A percentile compares a stretch with the other conserved stretches of the same genome.
Conservation (phyloP, 2,797 vertebrate genomes). For the Loriculus beryllinus region DNA sequence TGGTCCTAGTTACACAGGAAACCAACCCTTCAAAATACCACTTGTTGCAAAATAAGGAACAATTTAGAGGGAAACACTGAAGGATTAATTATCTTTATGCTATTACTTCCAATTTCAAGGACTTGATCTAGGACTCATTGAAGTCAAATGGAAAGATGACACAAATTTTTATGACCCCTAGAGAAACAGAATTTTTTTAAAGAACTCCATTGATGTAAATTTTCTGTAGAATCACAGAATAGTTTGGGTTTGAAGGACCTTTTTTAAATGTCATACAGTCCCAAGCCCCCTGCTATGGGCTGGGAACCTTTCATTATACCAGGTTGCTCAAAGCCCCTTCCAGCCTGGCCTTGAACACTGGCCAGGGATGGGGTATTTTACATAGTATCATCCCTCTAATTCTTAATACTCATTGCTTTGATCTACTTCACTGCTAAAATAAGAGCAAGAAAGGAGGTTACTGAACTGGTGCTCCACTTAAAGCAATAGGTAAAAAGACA, state of each 20-base stretch:
- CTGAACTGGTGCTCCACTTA: slow-evolving; percentile 55
- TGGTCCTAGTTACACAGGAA: not conserved
- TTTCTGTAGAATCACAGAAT: not conserved
- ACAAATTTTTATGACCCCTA: not conserved
- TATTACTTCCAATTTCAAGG: not conserved
- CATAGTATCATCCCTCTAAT: not conserved
- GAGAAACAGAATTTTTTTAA: not conserved
- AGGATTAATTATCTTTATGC: not conserved
- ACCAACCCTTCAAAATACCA: not conserved
- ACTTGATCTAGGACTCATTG: not conserved
- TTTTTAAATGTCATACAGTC: not conserved
- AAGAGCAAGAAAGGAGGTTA: not conserved
- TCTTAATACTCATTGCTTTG: slow-evolving; percentile 26
- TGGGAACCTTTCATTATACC: not conserved
- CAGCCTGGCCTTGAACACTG: not conserved
- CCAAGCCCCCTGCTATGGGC: not conserved
- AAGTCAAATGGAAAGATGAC: not conserved
- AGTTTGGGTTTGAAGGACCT: not conserved
- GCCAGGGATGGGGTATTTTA: not conserved
- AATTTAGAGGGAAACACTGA: not conserved
- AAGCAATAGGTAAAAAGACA: slow-evolving; percentile 57
- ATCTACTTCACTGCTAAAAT: slow-evolving; percentile 34
- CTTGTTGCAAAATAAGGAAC: not conserved
- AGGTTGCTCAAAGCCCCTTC: not conserved
- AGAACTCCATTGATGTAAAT: not conserved